Percentiles rank a stretch among this genome's conserved stretches.
These are phyloP conservation scores for Colletes gigas DNA, from an alignment of 1,140 invertebrate genomes.

Conservation along the genomic window DNA sequence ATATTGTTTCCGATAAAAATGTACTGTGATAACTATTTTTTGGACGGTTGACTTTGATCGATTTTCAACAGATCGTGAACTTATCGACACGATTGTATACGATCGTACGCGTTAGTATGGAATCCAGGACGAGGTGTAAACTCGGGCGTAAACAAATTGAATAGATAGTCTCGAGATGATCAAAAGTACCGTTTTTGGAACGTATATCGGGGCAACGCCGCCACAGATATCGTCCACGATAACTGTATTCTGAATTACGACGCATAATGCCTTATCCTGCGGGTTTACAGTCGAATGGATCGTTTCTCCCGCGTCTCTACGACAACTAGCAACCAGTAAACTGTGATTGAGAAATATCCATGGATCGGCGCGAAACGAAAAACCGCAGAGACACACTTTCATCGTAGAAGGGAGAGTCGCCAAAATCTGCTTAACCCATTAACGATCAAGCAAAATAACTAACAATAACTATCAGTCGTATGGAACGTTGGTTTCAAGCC, in stretches of 20 bases:
- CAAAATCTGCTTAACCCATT: no score
- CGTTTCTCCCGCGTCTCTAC: not conserved
- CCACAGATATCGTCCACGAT: not conserved
- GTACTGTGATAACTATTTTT: no score
- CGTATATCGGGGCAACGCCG: not conserved
- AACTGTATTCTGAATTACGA: not conserved
- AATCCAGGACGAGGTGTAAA: slow-evolving; percentile 1
- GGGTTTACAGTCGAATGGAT: not conserved
- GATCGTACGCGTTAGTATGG: not conserved
- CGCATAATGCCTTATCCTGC: not conserved
- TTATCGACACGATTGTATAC: no score
- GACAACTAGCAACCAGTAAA: not conserved
- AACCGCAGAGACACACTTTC: not conserved
- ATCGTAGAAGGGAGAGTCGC: no score
- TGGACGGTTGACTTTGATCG: no score
- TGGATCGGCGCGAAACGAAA: no score
- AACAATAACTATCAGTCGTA: no score
- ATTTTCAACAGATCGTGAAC: no score
- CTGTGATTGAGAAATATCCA: not conserved
- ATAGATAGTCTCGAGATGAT: not conserved
- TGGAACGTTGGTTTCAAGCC: no score
- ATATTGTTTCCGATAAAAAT: no score
- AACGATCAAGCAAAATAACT: no score
- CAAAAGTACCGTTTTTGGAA: slow-evolving; percentile 7
- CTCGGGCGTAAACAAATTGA: not conserved